These are phyloP conservation scores for Henricia sp. DNA, from an alignment of 53 echinoderm and acorn worm genomes.

Conservation along the genomic window DNA sequence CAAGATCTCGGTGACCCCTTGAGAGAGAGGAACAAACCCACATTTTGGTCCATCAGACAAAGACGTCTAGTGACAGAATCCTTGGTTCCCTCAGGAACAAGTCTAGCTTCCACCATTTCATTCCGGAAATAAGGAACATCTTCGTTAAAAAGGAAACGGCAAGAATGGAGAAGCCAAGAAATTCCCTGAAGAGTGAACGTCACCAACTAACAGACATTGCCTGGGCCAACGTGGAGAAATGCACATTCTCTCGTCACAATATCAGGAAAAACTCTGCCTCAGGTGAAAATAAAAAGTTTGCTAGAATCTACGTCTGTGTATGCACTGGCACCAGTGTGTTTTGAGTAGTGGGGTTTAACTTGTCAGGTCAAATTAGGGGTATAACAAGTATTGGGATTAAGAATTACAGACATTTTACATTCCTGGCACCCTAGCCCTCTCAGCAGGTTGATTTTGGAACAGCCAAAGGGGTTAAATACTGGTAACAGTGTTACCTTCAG, in stretches of 20 bases:
- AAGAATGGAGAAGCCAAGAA: slow-evolving; percentile 1
- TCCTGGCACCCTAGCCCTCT: slow-evolving; percentile 34
- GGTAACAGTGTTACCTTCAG: slow-evolving; percentile 41
- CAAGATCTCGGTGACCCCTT: no score
- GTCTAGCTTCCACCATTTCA: slow-evolving; percentile 10
- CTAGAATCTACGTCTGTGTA: slow-evolving; percentile 6
- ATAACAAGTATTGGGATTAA: slow-evolving; percentile 40
- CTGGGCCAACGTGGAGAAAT: not conserved
- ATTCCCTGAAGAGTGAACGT: slow-evolving; percentile 23
- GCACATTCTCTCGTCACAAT: not conserved
- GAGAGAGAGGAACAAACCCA: no score
- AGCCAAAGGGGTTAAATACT: slow-evolving; percentile 16
- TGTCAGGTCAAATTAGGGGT: slow-evolving; percentile 51
- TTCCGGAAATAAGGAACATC: slow-evolving; percentile 37
- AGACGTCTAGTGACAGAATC: no score
- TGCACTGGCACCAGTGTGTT: slow-evolving; percentile 15
- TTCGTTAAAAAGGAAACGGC: slow-evolving; percentile 6
- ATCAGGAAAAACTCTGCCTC: not conserved
- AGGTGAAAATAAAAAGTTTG: not conserved
- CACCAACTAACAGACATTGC: not conserved
- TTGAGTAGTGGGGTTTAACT: slow-evolving; percentile 28
- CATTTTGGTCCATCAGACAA: no score
- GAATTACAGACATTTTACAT: slow-evolving; percentile 2
- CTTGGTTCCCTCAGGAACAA: not conserved
- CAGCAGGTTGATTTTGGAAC: slow-evolving; percentile 15